Percentiles rank a stretch among this genome's conserved stretches.
Evolutionary conservation across 2,888 invertebrate genomes (phyloP).

Genomic region (Tridacna crocea): DNA sequence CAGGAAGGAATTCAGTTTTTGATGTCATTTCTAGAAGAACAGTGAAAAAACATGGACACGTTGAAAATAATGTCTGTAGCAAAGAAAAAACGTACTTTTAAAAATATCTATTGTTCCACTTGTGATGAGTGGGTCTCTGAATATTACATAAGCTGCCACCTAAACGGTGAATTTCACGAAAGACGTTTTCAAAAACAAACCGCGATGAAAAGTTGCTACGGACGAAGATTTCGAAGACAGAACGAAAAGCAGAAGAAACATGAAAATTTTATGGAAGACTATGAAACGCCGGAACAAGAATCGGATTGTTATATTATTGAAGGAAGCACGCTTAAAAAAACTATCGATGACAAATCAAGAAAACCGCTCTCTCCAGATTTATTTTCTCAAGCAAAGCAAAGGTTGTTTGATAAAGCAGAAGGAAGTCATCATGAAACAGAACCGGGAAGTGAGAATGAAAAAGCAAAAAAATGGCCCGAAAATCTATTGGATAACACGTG

Average conservation of each 20-base stretch:
- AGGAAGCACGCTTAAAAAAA: neutral
- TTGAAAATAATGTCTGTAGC: neutral
- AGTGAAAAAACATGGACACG: conserved; percentile 10
- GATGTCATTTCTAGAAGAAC: conserved; percentile 5
- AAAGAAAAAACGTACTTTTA: neutral
- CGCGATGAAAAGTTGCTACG: neutral
- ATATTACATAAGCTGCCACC: conserved; percentile 9
- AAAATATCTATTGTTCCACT: conserved; percentile 9
- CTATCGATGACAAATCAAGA: neutral
- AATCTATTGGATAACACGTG: neutral
- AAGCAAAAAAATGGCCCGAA: neutral
- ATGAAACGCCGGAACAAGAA: neutral
- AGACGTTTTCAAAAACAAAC: conserved; percentile 10
- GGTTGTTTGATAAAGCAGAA: neutral
- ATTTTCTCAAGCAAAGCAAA: too few relatives aligned
- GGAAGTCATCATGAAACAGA: neutral
- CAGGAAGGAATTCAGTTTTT: conserved; percentile 12
- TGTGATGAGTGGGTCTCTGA: conserved; percentile 13
- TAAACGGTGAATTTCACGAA: conserved; percentile 10
- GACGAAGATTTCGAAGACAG: too few relatives aligned
- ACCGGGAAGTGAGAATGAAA: neutral
- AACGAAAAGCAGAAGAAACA: too few relatives aligned
- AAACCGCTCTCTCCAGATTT: neutral
- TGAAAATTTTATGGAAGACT: too few relatives aligned
- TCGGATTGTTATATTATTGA: neutral